Percentiles rank a stretch among this genome's conserved stretches.
Evolutionary conservation across 2,888 invertebrate species (phyloP).

Genomic region (Dorcus hopei): DNA sequence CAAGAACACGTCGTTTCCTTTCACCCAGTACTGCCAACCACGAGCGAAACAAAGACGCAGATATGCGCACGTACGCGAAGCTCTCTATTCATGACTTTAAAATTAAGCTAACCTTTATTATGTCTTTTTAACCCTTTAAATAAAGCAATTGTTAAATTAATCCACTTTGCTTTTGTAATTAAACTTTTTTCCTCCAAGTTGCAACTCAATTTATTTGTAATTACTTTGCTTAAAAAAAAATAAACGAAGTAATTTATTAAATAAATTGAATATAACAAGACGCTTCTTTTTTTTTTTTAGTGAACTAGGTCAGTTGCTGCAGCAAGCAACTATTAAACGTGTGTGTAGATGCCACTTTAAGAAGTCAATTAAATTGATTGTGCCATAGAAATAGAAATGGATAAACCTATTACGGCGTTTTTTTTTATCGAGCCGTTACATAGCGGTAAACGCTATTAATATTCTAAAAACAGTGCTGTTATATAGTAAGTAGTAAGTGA

Average conservation of each 20-base stretch:
- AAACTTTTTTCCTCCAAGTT: constrained; percentile 2
- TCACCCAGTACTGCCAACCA: too few relatives aligned
- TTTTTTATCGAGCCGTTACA: background rate
- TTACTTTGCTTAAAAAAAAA: background rate
- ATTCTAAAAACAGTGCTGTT: background rate
- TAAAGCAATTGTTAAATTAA: constrained; percentile 17
- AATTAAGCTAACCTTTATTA: background rate
- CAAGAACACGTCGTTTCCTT: background rate
- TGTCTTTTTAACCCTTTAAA: constrained; percentile 12
- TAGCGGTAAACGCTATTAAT: constrained; percentile 2
- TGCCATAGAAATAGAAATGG: background rate
- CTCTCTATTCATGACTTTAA: too few relatives aligned
- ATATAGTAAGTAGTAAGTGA: background rate
- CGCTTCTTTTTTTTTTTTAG: too few relatives aligned
- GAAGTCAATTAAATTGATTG: too few relatives aligned
- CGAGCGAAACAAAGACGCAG: too few relatives aligned
- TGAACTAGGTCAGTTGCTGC: too few relatives aligned
- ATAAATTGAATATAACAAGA: too few relatives aligned
- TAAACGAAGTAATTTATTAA: too few relatives aligned
- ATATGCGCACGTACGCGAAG: too few relatives aligned
- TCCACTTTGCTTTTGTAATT: constrained; percentile 15
- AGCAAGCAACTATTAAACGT: too few relatives aligned
- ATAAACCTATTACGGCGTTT: background rate
- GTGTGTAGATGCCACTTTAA: too few relatives aligned
- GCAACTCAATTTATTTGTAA: background rate